These are phyloP conservation scores for Neoaliturus tenellus DNA, from an alignment of 2,888 invertebrate species.

Conservation along the genomic window DNA sequence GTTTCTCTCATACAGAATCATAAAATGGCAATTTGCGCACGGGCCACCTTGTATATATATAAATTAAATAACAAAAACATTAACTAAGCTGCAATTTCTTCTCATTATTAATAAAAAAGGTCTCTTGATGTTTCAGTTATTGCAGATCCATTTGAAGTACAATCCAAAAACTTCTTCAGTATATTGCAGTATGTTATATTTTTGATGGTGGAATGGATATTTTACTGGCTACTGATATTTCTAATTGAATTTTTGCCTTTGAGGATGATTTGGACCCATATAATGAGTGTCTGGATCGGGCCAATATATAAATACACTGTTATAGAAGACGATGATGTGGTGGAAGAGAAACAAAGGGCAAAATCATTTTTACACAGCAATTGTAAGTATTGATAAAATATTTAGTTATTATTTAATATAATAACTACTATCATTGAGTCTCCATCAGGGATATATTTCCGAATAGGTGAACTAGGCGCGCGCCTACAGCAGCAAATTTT, in stretches of 20 bases:
- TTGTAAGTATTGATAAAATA: slow-evolving; percentile 19
- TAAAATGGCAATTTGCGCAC: no score
- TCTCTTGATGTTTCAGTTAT: background rate
- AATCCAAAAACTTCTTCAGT: background rate
- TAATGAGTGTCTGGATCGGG: slow-evolving; percentile 57
- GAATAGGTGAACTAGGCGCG: no score
- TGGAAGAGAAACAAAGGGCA: slow-evolving; percentile 70
- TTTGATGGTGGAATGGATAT: slow-evolving; percentile 61
- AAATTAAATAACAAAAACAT: no score
- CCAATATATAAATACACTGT: slow-evolving; percentile 38
- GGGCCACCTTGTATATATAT: no score
- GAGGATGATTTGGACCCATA: slow-evolving; percentile 56
- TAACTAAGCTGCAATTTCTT: no score
- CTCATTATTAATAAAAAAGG: no score
- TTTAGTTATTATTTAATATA: no score
- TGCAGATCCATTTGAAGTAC: background rate
- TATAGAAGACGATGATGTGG: slow-evolving; percentile 69
- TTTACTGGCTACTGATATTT: slow-evolving; percentile 63
- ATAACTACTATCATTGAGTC: no score
- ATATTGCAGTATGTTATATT: slow-evolving; percentile 60
- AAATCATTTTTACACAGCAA: background rate
- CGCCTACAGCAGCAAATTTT: no score
- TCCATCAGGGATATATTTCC: no score
- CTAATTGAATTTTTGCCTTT: slow-evolving; percentile 65
- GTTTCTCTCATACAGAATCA: no score